Conservation (phyloP, 1,140 invertebrate species). For the Stenopsyche tienmushanensis region DNA sequence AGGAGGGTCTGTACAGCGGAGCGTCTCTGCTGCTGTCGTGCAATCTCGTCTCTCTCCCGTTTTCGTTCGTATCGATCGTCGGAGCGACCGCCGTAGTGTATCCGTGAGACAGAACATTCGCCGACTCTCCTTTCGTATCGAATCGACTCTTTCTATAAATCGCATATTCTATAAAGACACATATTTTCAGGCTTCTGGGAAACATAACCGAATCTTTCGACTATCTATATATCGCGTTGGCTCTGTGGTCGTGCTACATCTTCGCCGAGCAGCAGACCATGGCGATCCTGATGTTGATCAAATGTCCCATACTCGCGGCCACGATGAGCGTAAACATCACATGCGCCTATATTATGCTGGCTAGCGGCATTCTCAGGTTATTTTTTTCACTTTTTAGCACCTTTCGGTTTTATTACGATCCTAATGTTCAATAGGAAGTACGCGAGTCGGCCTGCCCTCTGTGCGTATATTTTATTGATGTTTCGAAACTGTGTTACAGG, state of each 20-base stretch:
- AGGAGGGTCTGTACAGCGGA: conserved; percentile 84
- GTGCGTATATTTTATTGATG: neutral
- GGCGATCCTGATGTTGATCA: conserved; percentile 77
- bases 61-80: conserved; percentile 71
- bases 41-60: conserved; percentile 75
- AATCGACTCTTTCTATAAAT: neutral
- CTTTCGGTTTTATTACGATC: neutral
- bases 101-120: conserved; percentile 59
- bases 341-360: conserved; percentile 70
- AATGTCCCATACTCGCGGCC: conserved; percentile 72
- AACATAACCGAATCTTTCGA: conserved; percentile 54
- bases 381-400: conserved; percentile 39
- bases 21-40: conserved; percentile 80
- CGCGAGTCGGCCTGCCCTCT: neutral
- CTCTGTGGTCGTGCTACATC: conserved; percentile 77
- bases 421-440: neutral
- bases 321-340: conserved; percentile 75
- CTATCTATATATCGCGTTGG: conserved; percentile 63
- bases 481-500: conserved; percentile 47
- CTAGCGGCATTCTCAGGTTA: conserved; percentile 78
- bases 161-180: neutral
- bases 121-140: neutral
- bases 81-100: conserved; percentile 69
- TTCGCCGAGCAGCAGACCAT: conserved; percentile 84
- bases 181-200: conserved; percentile 50